Conservation (phyloP, 2,888 invertebrate species). For the Tetrapedia diversipes region DNA sequence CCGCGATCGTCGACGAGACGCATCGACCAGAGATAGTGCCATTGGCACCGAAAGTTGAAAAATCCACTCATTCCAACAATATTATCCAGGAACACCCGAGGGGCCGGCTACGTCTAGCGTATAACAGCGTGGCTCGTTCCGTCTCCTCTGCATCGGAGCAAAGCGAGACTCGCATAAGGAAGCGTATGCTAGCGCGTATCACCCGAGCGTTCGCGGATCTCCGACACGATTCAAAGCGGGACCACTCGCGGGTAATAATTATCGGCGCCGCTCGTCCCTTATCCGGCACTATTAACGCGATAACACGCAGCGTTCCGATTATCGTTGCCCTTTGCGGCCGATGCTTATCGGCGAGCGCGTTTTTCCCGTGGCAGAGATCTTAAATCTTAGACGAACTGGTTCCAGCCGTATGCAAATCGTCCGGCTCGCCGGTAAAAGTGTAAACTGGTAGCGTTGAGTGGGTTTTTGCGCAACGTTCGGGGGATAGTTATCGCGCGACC, state of each 20-base stretch:
- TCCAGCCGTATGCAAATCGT: background rate
- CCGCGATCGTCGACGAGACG: too few species aligned
- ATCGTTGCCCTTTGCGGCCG: slow-evolving; percentile 43
- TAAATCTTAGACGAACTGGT: background rate
- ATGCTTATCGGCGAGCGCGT: slow-evolving; percentile 43
- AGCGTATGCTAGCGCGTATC: slow-evolving; percentile 28
- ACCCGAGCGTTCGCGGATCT: slow-evolving; percentile 49
- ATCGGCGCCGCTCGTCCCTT: slow-evolving; percentile 51
- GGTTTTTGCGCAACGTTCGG: background rate
- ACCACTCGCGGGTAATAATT: slow-evolving; percentile 63
- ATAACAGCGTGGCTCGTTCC: background rate
- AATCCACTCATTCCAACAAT: too few species aligned
- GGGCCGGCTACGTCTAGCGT: slow-evolving; percentile 3
- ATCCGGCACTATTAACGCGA: slow-evolving; percentile 59
- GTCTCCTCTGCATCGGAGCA: slow-evolving; percentile 10
- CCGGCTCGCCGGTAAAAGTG: too few species aligned
- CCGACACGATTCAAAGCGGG: slow-evolving; percentile 58
- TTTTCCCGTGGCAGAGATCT: background rate
- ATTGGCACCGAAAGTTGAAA: too few species aligned
- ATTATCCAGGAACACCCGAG: slow-evolving; percentile 15
- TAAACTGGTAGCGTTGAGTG: too few species aligned
- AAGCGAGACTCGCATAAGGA: slow-evolving; percentile 27
- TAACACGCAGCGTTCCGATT: slow-evolving; percentile 49
- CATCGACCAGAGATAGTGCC: too few species aligned
- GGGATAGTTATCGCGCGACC: background rate